Percentiles rank a stretch among this genome's conserved stretches.
phyloP scores from a whole-genome alignment of 2,797 vertebrate species.

The Pseudotriccus pelzelni region DNA sequence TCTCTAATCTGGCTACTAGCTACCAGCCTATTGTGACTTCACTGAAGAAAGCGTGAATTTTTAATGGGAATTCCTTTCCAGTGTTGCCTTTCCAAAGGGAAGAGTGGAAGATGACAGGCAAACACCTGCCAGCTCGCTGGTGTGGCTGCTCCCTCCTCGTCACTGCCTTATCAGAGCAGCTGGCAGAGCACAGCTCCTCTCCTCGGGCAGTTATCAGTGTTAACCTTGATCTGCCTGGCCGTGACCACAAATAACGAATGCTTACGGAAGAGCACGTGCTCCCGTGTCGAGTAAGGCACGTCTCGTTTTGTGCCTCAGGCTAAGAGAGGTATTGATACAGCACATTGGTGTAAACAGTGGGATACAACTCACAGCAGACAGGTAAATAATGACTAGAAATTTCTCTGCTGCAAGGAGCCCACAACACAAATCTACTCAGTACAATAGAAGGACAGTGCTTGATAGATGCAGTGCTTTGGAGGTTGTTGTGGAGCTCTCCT shows the following conservation, averaged over 20 bases:
- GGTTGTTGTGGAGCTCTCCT: not conserved
- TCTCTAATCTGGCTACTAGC: not conserved
- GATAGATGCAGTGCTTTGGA: not conserved
- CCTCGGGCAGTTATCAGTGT: not conserved
- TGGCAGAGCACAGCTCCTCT: not conserved
- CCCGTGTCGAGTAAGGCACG: not conserved
- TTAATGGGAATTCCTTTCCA: not conserved
- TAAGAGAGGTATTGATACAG: not conserved
- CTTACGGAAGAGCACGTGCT: not conserved
- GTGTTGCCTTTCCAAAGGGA: not conserved
- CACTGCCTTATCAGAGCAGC: not conserved
- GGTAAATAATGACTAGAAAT: not conserved
- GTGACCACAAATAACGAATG: not conserved
- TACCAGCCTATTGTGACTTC: not conserved
- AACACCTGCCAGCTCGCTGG: not conserved
- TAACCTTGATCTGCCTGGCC: not conserved
- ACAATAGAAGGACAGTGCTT: fast-evolving
- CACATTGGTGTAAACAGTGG: fast-evolving
- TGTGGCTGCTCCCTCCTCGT: not conserved
- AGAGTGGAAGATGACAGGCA: not conserved
- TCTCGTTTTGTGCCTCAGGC: not conserved
- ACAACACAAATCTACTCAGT: not conserved
- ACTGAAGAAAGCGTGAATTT: not conserved
- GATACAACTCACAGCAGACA: not conserved
- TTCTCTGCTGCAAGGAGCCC: not conserved